A percentile compares a stretch with the other conserved stretches of the same genome.
Conservation (phyloP, 2,888 invertebrate species). For the Volucella inflata region DNA sequence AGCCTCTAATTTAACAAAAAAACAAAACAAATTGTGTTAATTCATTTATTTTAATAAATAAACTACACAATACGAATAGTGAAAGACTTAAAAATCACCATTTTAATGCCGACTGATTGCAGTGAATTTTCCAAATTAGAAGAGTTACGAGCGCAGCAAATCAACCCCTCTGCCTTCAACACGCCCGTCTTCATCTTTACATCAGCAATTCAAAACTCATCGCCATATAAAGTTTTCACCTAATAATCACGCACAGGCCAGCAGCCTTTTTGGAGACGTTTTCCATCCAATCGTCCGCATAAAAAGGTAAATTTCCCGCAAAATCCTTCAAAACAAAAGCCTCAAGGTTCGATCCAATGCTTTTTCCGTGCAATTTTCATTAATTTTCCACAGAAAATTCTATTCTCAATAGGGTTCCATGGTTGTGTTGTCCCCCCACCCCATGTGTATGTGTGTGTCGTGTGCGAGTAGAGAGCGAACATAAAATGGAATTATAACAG, state of each 20-base stretch:
- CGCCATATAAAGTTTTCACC: slow-evolving; percentile 56
- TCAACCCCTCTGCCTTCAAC: slow-evolving; percentile 46
- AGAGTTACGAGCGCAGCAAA: slow-evolving; percentile 56
- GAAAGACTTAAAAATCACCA: not conserved
- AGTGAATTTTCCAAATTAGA: slow-evolving; percentile 59
- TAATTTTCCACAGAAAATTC: slow-evolving; percentile 56
- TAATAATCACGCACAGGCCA: not conserved
- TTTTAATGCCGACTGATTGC: slow-evolving; percentile 37
- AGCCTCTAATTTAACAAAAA: slow-evolving; percentile 17
- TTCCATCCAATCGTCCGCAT: slow-evolving; percentile 44
- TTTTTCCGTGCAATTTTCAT: slow-evolving; percentile 26
- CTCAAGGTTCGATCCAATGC: not conserved
- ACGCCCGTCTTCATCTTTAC: not conserved
- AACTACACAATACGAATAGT: not conserved
- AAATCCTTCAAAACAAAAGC: slow-evolving; percentile 2
- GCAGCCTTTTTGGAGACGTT: not conserved
- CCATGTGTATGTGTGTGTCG: slow-evolving; percentile 26
- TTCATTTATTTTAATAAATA: slow-evolving; percentile 14
- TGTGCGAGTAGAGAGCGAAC: slow-evolving; percentile 9
- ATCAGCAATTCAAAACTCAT: slow-evolving; percentile 34
- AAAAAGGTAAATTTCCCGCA: slow-evolving; percentile 59
- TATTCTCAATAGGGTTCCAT: slow-evolving; percentile 26
- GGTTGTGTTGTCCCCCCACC: slow-evolving; percentile 13
- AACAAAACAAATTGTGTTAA: slow-evolving; percentile 47
- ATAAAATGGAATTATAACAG: slow-evolving; percentile 71